phyloP scores from a whole-genome alignment of 2,888 invertebrate species.

The Drosophila meridiana region DNA sequence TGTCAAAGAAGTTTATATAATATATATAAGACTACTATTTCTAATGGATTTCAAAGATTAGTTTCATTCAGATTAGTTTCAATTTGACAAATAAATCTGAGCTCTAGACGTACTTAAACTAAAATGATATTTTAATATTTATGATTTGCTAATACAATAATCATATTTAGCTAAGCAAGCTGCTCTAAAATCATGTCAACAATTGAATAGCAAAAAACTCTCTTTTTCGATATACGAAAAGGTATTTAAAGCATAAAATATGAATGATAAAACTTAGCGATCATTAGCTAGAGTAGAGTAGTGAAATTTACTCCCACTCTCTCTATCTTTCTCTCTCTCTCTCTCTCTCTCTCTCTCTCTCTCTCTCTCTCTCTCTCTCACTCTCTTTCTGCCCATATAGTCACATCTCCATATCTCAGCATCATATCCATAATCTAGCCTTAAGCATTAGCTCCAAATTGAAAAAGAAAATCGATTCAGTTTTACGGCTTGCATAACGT shows the following conservation, averaged over 20 bases:
- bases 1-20: no score
- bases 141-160: no score
- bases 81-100: not conserved
- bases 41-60: not conserved
- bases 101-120: not conserved
- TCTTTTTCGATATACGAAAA: not conserved
- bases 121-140: no score
- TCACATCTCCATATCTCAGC: not conserved
- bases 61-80: not conserved
- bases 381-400: not conserved
- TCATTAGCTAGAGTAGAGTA: not conserved
- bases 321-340: no score
- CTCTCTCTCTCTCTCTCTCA: not conserved
- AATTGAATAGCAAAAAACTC: not conserved
- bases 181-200: not conserved
- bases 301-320: not conserved
- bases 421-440: not conserved
- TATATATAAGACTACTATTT: not conserved
- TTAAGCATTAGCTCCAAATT: not conserved
- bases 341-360: not conserved
- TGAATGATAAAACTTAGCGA: not conserved
- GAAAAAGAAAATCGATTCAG: not conserved
- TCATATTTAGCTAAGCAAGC: not conserved
- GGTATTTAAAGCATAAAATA: not conserved
- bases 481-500: constrained; percentile 4